These are phyloP conservation scores for Anguilla marmorata DNA, from an alignment of 2,797 vertebrate genomes.

Conservation along the genomic window DNA sequence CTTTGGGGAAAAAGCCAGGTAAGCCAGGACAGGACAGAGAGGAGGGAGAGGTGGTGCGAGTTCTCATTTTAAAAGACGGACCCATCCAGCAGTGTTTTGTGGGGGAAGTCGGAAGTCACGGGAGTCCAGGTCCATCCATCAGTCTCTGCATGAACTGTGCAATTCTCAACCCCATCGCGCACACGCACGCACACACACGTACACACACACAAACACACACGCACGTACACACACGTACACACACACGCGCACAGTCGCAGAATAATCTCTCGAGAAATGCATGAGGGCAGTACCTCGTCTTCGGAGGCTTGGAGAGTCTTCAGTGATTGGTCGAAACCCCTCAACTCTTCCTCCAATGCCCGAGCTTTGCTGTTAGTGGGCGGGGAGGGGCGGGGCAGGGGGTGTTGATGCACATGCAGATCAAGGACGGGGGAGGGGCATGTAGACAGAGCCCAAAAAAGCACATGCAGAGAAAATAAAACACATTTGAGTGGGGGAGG, in stretches of 20 bases:
- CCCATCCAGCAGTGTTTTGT: not conserved
- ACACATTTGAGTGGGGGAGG: not conserved
- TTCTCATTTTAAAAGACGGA: not conserved
- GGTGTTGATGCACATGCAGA: slow-evolving; percentile 41
- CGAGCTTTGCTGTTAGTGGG: slow-evolving; percentile 81
- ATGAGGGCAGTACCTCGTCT: slow-evolving; percentile 77
- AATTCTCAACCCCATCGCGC: not conserved
- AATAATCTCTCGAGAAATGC: slow-evolving; percentile 27
- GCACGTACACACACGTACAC: not conserved
- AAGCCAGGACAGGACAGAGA: not conserved
- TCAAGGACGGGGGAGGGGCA: slow-evolving; percentile 41
- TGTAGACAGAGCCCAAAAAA: slow-evolving; percentile 51
- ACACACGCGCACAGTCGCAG: slow-evolving; percentile 15
- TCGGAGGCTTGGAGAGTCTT: slow-evolving; percentile 84
- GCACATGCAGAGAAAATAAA: slow-evolving; percentile 42
- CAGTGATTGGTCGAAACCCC: slow-evolving; percentile 81
- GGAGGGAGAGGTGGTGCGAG: not conserved
- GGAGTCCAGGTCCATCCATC: not conserved
- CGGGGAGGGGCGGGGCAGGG: slow-evolving; percentile 9
- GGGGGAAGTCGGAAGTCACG: not conserved
- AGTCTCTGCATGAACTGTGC: not conserved
- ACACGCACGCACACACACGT: slow-evolving; percentile 20
- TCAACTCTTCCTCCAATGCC: slow-evolving; percentile 80
- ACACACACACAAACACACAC: not conserved
- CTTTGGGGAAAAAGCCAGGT: not conserved